Conservation (phyloP, 2,113 vertebrate species). For the Sphyrna mokarran region DNA sequence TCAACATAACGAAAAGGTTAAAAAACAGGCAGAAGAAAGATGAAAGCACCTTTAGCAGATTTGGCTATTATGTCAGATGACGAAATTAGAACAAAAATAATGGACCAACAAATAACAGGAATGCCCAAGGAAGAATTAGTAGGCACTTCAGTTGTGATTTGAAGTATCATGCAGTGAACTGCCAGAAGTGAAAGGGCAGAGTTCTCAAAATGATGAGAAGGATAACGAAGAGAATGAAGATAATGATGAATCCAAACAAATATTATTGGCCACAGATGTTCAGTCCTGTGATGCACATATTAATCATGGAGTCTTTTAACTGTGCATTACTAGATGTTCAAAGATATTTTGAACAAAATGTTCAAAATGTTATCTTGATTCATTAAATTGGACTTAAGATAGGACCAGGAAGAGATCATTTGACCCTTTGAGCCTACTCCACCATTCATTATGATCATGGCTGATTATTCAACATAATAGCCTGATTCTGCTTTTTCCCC, state of each 20-base stretch:
- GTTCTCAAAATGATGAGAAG: background rate
- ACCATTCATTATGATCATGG: too few species aligned
- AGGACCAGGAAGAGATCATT: too few species aligned
- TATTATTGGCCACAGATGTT: background rate
- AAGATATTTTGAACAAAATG: background rate
- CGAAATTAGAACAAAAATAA: background rate
- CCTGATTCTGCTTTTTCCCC: too few species aligned
- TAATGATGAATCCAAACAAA: background rate
- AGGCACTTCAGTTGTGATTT: background rate
- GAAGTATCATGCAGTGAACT: too few species aligned
- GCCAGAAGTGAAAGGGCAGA: background rate
- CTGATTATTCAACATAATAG: too few species aligned
- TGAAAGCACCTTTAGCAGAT: background rate
- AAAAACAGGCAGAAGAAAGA: background rate
- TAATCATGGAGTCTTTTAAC: background rate
- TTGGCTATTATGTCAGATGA: background rate
- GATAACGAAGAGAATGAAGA: background rate
- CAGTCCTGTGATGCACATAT: background rate
- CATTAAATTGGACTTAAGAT: too few species aligned
- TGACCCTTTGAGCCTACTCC: too few species aligned
- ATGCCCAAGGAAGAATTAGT: background rate
- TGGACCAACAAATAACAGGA: background rate
- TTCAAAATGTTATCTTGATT: background rate
- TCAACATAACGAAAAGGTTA: background rate
- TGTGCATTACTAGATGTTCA: background rate